Evolutionary conservation across 2,797 vertebrate genomes (phyloP), one percentile per base, ranked within the genome.

Genomic region (Acanthornis magna): DNA sequence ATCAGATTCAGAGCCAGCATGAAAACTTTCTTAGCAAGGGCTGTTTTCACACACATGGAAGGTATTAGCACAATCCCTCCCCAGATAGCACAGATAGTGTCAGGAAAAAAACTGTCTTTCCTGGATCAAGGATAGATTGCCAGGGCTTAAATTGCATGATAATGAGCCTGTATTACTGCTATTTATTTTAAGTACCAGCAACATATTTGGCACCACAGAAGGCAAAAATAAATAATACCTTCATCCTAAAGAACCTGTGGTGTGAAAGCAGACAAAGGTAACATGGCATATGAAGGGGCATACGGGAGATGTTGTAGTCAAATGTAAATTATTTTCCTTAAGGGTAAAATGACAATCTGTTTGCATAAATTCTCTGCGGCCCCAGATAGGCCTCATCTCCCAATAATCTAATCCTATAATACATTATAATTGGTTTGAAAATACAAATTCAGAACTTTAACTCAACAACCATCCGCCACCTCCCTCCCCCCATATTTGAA

Each of bases 21-120:
- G 66, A 85, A 91, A 88, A 85, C 73, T 48, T 88, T 89, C 89
- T 78, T 70, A 93, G 80, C 77, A 53, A 92, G 47, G 74, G 57
- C 67, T 82, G 34, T 79, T 95, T 82, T 90, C 91, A 88, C 79
- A 94, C 94, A 95, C 94, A 96, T 97, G 96, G 91, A 96, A 96
- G 91, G 82, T 93, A 95, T 96, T 96, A 96, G 67, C 91, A 86
- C 89, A 73, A 70, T 90, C 80, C 74, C 60, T 95, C 73, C 85
- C 80, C 63, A 91, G 94, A 96, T 88, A 96, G 60, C 91, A 82
- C 55, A 95, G 91, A 96, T 91, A 96, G 93, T 94, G 94, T 96
- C 88, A 94, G 95, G 88, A 42, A 91, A 95, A 88, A 95, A 94
- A 61, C 5, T 63, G 80, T 9, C 85, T 95, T 94, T 90, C 80